These are phyloP conservation scores for Geotrypetes seraphini DNA, from an alignment of 2,797 vertebrate genomes.

Conservation along the genomic window DNA sequence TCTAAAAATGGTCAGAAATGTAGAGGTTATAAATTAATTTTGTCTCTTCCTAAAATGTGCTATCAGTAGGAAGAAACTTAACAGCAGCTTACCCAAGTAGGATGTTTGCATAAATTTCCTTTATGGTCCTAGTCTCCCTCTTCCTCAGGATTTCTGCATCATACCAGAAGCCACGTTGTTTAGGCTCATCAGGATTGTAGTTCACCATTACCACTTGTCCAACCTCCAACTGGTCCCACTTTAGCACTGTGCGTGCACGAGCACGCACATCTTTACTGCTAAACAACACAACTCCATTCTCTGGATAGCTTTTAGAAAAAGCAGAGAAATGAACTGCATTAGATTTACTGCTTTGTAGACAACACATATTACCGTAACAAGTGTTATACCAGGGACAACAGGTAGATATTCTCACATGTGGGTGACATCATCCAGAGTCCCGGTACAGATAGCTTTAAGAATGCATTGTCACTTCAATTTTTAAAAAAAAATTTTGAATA, in stretches of 20 bases:
- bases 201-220: conserved; percentile 92
- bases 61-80: not conserved
- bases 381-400: no score
- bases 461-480: no score
- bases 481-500: no score
- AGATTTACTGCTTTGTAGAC: no score
- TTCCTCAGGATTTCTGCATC: conserved; percentile 84
- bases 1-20: no score
- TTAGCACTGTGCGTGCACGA: conserved; percentile 72
- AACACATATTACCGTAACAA: no score
- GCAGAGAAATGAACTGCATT: not conserved
- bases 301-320: conserved; percentile 71
- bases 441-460: no score
- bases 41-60: no score
- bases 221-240: conserved; percentile 82
- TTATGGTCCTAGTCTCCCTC: conserved; percentile 68
- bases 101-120: conserved; percentile 78
- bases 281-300: conserved; percentile 78
- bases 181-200: conserved; percentile 85
- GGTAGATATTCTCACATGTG: no score
- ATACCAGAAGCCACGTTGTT: conserved; percentile 93
- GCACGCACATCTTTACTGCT: conserved; percentile 71
- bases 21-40: not conserved
- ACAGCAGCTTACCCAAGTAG: conserved; percentile 73
- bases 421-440: no score